Percentiles rank a stretch among this genome's conserved stretches.
phyloP scores from a whole-genome alignment of 1,140 invertebrate species.

The Listronotus bonariensis region DNA sequence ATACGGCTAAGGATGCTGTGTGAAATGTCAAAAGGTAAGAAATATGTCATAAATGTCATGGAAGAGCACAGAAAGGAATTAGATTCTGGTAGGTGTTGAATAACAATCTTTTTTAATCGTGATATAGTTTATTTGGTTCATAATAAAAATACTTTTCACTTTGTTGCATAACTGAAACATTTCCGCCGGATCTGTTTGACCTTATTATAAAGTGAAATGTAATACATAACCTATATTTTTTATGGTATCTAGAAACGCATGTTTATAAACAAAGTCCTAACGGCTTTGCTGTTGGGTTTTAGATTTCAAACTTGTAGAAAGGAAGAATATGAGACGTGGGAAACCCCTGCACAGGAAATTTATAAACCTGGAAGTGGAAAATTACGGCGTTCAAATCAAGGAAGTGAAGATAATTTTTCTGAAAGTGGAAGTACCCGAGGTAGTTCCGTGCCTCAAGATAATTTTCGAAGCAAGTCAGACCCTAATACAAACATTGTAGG shows the following conservation, averaged over 20 bases:
- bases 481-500: constrained; percentile 22
- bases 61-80: constrained; percentile 34
- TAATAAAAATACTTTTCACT: not conserved
- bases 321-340: constrained; percentile 50
- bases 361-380: constrained; percentile 68
- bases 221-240: constrained; percentile 24
- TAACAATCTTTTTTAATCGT: constrained; percentile 17
- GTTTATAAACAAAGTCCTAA: constrained; percentile 39
- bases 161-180: constrained; percentile 13
- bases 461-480: constrained; percentile 37
- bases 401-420: constrained; percentile 57
- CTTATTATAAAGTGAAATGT: not conserved
- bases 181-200: not conserved
- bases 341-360: constrained; percentile 59
- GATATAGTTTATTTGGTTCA: constrained; percentile 9
- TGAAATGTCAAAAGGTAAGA: too few relatives aligned
- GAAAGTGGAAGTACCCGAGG: constrained; percentile 53
- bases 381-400: constrained; percentile 60
- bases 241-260: constrained; percentile 20
- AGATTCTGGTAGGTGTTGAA: constrained; percentile 39
- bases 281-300: constrained; percentile 9
- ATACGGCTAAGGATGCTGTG: too few relatives aligned
- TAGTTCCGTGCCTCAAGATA: constrained; percentile 13
- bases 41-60: constrained; percentile 14
- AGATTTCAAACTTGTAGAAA: constrained; percentile 37